Evolutionary conservation across 1,140 invertebrate species (phyloP).

Genomic region (Elymnias hypermnestra): DNA sequence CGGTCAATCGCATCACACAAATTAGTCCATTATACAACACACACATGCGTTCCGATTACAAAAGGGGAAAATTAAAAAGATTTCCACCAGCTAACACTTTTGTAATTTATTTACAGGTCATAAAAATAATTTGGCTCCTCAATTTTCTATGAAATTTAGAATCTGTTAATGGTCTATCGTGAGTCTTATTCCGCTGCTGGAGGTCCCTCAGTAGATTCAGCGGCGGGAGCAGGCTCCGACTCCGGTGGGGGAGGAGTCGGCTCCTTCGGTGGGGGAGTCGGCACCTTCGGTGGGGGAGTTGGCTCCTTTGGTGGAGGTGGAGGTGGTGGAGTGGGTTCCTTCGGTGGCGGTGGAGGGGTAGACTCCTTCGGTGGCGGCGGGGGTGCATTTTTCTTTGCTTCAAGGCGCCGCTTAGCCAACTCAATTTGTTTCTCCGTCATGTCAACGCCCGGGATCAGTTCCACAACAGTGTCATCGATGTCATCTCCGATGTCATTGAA

Average conservation of each 20-base stretch:
- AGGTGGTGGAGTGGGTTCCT: slow-evolving; percentile 25
- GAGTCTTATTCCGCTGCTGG: slow-evolving; percentile 20
- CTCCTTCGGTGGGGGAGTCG: too few relatives aligned
- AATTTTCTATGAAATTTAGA: slow-evolving; percentile 1
- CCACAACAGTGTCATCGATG: slow-evolving; percentile 97
- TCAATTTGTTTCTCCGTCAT: slow-evolving; percentile 49
- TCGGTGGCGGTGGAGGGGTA: slow-evolving; percentile 25
- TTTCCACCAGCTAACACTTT: slow-evolving; percentile 66
- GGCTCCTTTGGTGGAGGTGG: slow-evolving; percentile 26
- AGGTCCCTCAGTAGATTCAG: slow-evolving; percentile 51
- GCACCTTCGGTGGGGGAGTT: slow-evolving; percentile 23
- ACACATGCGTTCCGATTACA: slow-evolving; percentile 33
- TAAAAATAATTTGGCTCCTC: slow-evolving; percentile 11
- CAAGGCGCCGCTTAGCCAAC: slow-evolving; percentile 44
- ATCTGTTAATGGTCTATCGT: slow-evolving; percentile 4
- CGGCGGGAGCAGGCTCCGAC: slow-evolving; percentile 27
- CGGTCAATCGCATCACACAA: slow-evolving; percentile 26
- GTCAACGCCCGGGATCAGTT: slow-evolving; percentile 86
- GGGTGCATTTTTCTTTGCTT: slow-evolving; percentile 15
- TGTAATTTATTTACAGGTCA: slow-evolving; percentile 38
- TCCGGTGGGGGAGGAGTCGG: slow-evolving; percentile 31
- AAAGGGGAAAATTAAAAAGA: slow-evolving; percentile 13
- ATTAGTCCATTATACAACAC: slow-evolving; percentile 26
- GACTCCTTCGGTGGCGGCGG: slow-evolving; percentile 19
- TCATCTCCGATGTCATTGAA: slow-evolving; percentile 98